Conservation (phyloP, 2,888 invertebrate species). For the Brachycybe producta region DNA sequence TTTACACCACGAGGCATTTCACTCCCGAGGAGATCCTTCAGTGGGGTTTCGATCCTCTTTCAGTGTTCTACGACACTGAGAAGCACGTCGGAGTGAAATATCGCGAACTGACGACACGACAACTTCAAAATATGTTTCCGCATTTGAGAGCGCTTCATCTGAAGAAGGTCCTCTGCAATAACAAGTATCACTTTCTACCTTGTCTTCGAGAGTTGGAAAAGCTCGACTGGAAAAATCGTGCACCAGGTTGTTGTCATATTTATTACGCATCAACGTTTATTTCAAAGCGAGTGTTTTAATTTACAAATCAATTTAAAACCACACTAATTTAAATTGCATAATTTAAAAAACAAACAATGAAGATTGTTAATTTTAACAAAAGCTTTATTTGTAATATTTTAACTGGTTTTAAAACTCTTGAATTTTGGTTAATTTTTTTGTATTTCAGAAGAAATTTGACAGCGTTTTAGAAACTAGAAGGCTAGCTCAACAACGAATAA, state of each 20-base stretch:
- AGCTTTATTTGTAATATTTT: too few relatives aligned
- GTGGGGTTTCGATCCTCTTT: constrained; percentile 11
- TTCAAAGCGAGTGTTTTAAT: not conserved
- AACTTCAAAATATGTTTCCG: constrained; percentile 2
- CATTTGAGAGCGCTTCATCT: not conserved
- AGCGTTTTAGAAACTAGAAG: too few relatives aligned
- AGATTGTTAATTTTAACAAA: too few relatives aligned
- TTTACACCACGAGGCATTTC: not conserved
- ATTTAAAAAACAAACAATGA: not conserved
- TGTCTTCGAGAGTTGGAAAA: not conserved
- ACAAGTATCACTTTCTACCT: not conserved
- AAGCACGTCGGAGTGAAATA: not conserved
- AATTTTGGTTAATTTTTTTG: too few relatives aligned
- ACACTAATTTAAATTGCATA: not conserved
- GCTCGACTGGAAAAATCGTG: not conserved
- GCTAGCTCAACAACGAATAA: too few relatives aligned
- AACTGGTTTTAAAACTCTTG: too few relatives aligned
- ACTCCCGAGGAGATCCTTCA: constrained; percentile 6
- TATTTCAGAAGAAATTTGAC: too few relatives aligned
- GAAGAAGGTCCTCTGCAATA: not conserved
- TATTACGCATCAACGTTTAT: not conserved
- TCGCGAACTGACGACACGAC: not conserved
- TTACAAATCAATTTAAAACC: not conserved
- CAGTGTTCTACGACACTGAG: not conserved
- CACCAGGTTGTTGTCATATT: not conserved